These are phyloP conservation scores for Proteles cristata DNA, from an alignment of 2,113 vertebrate genomes.

Conservation along the genomic window DNA sequence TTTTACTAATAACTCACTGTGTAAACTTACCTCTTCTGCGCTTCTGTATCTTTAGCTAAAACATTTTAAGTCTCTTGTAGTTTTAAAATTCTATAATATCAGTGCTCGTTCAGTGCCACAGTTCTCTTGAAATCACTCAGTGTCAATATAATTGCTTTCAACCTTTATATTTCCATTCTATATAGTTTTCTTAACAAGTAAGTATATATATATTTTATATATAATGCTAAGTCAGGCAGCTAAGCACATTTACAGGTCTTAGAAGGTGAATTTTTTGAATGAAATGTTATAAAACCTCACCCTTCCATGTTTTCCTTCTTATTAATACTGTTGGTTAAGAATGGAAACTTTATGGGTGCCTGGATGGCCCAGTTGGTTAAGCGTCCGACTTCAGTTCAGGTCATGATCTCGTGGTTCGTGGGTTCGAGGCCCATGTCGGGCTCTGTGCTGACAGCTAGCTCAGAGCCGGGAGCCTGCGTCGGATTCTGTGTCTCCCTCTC, in stretches of 20 bases:
- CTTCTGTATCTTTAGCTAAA: neutral
- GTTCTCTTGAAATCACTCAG: neutral
- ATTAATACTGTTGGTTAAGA: neutral
- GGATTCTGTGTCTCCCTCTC: no score
- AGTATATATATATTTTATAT: neutral
- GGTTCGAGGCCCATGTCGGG: no score
- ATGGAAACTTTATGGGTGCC: neutral
- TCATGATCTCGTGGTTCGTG: no score
- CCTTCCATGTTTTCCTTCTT: neutral
- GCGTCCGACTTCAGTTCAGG: no score
- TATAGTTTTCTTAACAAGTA: conserved; percentile 32
- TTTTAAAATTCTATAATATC: neutral
- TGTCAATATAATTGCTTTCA: neutral
- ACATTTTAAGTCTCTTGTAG: neutral
- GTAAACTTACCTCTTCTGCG: neutral
- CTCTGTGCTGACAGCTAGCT: no score
- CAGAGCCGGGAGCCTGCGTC: no score
- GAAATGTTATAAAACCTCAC: neutral
- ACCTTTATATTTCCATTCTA: neutral
- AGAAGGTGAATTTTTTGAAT: neutral
- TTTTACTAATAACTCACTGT: neutral
- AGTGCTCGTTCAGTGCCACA: neutral
- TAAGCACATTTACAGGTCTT: neutral
- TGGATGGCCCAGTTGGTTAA: no score
- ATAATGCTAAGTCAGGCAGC: neutral